Conservation (phyloP, 2,113 vertebrate genomes). For the Pseudolaguvia tuberculata region DNA sequence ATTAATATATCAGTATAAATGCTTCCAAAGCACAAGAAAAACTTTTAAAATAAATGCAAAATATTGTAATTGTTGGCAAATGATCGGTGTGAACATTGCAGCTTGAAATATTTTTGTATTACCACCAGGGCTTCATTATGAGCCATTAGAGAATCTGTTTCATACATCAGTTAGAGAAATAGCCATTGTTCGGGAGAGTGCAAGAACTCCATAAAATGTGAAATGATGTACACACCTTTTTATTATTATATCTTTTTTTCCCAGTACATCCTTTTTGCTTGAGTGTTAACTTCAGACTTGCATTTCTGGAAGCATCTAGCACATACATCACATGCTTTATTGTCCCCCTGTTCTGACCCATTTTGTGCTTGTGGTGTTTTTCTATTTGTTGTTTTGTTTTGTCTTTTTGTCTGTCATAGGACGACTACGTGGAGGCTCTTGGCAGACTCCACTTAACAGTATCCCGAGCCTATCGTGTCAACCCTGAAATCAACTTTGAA, state of each 20-base stretch:
- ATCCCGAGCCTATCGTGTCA: conserved; percentile 95
- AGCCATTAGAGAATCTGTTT: neutral
- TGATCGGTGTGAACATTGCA: neutral
- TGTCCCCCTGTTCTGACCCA: conserved; percentile 8
- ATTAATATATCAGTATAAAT: neutral
- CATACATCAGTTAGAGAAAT: neutral
- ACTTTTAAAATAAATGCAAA: neutral
- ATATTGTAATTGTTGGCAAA: neutral
- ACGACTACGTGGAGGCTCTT: conserved; percentile 97
- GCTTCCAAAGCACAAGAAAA: neutral
- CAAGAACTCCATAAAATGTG: neutral
- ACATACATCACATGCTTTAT: conserved; percentile 6
- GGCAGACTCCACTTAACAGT: conserved; percentile 94
- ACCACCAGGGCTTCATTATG: neutral
- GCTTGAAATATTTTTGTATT: too few relatives aligned
- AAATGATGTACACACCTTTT: neutral
- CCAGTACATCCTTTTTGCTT: neutral
- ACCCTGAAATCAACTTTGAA: conserved; percentile 98
- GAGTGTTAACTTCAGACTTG: neutral
- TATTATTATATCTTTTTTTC: neutral
- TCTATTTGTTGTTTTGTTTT: too few relatives aligned
- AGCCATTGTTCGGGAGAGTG: neutral
- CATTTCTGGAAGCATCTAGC: neutral
- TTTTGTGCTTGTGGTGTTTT: neutral
- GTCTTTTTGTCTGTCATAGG: too few relatives aligned